Evolutionary conservation across 2,113 vertebrate species (phyloP).

Genomic region (Rhinichthys klamathensis): DNA sequence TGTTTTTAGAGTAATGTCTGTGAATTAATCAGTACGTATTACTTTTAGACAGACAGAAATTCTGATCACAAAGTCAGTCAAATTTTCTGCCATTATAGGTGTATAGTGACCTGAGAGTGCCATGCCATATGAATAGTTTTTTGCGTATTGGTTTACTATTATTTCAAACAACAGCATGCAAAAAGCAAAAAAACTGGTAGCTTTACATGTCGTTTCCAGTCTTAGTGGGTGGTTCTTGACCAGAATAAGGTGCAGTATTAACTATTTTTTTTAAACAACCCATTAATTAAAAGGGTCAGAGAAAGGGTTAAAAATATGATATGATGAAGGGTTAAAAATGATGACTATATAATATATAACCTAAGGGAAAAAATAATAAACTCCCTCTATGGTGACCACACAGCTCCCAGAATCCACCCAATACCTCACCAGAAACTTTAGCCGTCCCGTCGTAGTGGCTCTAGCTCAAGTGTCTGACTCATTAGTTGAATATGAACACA

Average conservation of each 20-base stretch:
- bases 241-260: too few species aligned
- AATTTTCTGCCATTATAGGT: background rate
- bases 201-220: too few species aligned
- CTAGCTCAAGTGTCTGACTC: slow-evolving; percentile 21
- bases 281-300: too few species aligned
- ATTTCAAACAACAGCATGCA: background rate
- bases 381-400: background rate
- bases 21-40: background rate
- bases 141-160: background rate
- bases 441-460: background rate
- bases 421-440: slow-evolving; percentile 15
- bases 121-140: background rate
- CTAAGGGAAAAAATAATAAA: background rate
- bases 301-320: too few species aligned
- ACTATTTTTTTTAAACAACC: too few species aligned
- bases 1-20: background rate
- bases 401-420: slow-evolving; percentile 15
- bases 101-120: background rate
- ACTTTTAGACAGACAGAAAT: background rate
- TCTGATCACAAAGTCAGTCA: background rate
- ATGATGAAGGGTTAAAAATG: too few species aligned
- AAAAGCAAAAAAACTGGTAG: too few species aligned
- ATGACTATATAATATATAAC: too few species aligned
- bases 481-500: background rate
- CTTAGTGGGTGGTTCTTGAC: too few species aligned